Evolutionary conservation across 2,113 vertebrate genomes (phyloP), one percentile per base, ranked within the genome.

Genomic region (Brachypodius melanocephalos): DNA sequence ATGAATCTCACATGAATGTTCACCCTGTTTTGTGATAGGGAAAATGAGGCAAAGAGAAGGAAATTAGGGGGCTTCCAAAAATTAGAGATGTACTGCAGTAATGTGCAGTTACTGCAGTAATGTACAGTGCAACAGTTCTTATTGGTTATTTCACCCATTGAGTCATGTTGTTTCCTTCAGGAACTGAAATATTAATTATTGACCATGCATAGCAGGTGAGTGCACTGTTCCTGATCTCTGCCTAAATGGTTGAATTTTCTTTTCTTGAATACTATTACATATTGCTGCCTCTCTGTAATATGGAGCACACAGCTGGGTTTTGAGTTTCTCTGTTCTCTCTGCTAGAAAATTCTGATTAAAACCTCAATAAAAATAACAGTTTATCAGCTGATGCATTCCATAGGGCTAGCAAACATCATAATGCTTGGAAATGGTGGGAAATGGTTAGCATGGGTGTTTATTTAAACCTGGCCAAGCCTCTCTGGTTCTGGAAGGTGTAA

Each of bases 371-470:
- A 92, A 95, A 63, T 6, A 76, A n/a, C 59, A 91, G 29, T 91
- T 91, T 92, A 52, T 86, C 89, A 95, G 78, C 91, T 73, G 59
- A 71, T 86, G 31, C 54, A 48, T 79, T 91, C 72, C 76, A 88
- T 31, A 29, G 40, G 17, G 63, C 43, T 88, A 72, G 43, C 36
- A 89, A 86, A 61, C 26, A 32, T 48, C 65, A 45, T 59, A 59
- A 31, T 55, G 17, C 34, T 76, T 13, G n/a, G n/a, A n/a, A n/a
- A n/a, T n/a, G 1, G 26, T 69, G 74, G 49, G 54, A 89, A 92
- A 54, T 45, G 29, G 57, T 69, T 89, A 87, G 36, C 21, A 18
- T 42, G 36, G 62, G 38, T 49, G 20, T 73, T 91, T 88, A 25
- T 85, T 91, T 88, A 91, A 95, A 89, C 42, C 34, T 83, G 74